Percentiles rank a stretch among this genome's conserved stretches.
Conservation (phyloP, 1,140 invertebrate genomes). For the Aporrectodea caliginosa region DNA sequence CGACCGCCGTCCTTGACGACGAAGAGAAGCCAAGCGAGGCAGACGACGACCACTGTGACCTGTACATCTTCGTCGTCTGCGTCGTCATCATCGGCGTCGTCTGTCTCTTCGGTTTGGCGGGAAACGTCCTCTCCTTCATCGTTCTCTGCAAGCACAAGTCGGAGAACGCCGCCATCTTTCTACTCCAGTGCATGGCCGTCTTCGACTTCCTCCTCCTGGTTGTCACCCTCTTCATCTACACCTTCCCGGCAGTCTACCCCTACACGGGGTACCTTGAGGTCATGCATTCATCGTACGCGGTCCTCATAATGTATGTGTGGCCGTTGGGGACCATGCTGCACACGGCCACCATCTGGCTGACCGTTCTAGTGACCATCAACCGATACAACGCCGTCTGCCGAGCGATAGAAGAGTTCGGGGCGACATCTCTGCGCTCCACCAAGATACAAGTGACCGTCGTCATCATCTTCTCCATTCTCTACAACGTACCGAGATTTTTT, state of each 20-base stretch:
- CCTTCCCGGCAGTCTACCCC: slow-evolving; percentile 13
- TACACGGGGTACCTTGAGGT: slow-evolving; percentile 3
- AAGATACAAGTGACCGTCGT: slow-evolving; percentile 23
- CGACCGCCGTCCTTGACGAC: too few species aligned
- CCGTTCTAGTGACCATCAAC: slow-evolving; percentile 28
- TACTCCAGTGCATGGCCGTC: slow-evolving; percentile 31
- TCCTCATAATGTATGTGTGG: slow-evolving; percentile 24
- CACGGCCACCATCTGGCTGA: slow-evolving; percentile 32
- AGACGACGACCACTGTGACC: background rate
- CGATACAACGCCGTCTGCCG: slow-evolving; percentile 25
- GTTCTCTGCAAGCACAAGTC: slow-evolving; percentile 25
- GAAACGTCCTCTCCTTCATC: slow-evolving; percentile 29
- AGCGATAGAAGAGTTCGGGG: slow-evolving; percentile 4
- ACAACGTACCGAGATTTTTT: slow-evolving; percentile 33
- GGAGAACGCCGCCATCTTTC: slow-evolving; percentile 21
- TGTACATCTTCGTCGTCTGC: slow-evolving; percentile 31
- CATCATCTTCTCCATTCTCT: slow-evolving; percentile 30
- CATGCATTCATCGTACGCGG: background rate
- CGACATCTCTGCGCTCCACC: slow-evolving; percentile 5
- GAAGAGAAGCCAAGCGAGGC: too few species aligned
- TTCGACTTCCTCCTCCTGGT: slow-evolving; percentile 28
- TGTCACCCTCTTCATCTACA: slow-evolving; percentile 28
- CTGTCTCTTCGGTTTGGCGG: slow-evolving; percentile 28
- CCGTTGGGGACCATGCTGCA: slow-evolving; percentile 29
- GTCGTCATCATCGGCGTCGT: slow-evolving; percentile 23